Percentiles rank a stretch among this genome's conserved stretches.
These are phyloP conservation scores for Poecile atricapillus DNA, from an alignment of 2,113 vertebrate genomes.

Conservation along the genomic window DNA sequence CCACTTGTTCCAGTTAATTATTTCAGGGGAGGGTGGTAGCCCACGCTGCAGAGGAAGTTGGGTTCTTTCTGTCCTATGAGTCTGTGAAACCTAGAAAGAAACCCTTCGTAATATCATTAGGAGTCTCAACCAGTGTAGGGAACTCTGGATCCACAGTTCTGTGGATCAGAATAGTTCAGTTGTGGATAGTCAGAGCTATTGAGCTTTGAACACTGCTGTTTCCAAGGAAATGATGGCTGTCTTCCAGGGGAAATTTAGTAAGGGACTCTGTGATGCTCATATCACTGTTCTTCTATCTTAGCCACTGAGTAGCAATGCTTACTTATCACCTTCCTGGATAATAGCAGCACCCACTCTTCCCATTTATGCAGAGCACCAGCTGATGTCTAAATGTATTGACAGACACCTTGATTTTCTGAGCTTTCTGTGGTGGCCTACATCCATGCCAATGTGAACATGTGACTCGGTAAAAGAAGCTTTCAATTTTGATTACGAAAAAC, in stretches of 20 bases:
- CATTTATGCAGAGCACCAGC: not conserved
- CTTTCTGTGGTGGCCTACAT: rapidly evolving
- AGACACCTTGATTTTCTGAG: not conserved
- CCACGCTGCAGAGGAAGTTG: not conserved
- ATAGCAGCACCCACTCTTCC: not conserved
- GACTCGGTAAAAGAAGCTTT: not conserved
- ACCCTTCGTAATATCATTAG: not conserved
- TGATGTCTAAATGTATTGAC: not conserved
- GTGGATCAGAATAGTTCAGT: too few relatives aligned
- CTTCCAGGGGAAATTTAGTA: not conserved
- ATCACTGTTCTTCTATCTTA: not conserved
- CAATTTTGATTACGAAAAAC: not conserved
- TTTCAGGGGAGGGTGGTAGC: not conserved
- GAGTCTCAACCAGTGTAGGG: not conserved
- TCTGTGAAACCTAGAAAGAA: not conserved
- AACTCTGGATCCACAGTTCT: not conserved
- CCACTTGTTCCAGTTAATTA: not conserved
- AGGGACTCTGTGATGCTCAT: not conserved
- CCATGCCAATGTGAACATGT: not conserved
- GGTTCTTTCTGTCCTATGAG: not conserved
- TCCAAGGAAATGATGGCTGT: not conserved
- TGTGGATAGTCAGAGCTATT: not conserved
- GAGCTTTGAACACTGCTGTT: not conserved
- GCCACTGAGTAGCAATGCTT: not conserved
- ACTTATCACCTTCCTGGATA: not conserved